Evolutionary conservation across 2,888 invertebrate species (phyloP).

Genomic region (Phytoseiulus persimilis): DNA sequence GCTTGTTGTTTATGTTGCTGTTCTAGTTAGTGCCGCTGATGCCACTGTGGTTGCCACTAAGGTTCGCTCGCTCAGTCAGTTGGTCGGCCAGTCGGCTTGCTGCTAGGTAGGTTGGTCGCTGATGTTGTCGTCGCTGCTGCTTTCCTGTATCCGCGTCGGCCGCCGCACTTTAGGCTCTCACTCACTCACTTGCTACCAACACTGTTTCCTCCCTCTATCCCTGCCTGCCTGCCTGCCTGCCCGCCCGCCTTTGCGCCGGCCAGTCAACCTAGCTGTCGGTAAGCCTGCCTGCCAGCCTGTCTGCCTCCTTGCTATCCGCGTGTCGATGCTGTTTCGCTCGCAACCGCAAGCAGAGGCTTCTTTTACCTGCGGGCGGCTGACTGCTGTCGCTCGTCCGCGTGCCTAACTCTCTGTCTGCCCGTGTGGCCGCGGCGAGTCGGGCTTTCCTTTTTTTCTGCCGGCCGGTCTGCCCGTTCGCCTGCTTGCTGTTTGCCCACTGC

Average conservation of each 20-base stretch:
- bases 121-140: conserved; percentile 5
- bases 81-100: background rate
- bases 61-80: background rate
- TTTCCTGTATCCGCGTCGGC: background rate
- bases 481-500: background rate
- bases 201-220: background rate
- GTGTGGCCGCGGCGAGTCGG: background rate
- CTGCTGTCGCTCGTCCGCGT: background rate
- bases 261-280: background rate
- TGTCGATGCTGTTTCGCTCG: background rate
- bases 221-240: background rate
- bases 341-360: background rate
- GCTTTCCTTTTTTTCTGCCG: background rate
- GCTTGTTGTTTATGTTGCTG: background rate
- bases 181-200: background rate
- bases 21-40: background rate
- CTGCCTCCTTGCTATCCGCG: background rate
- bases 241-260: background rate
- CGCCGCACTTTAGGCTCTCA: background rate
- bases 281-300: background rate
- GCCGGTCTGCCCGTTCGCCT: background rate
- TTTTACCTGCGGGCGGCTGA: background rate
- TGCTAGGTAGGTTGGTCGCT: background rate
- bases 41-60: background rate
- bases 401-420: background rate